Evolutionary conservation across 2,113 vertebrate species (phyloP).

Genomic region (Accipiter cooperii): DNA sequence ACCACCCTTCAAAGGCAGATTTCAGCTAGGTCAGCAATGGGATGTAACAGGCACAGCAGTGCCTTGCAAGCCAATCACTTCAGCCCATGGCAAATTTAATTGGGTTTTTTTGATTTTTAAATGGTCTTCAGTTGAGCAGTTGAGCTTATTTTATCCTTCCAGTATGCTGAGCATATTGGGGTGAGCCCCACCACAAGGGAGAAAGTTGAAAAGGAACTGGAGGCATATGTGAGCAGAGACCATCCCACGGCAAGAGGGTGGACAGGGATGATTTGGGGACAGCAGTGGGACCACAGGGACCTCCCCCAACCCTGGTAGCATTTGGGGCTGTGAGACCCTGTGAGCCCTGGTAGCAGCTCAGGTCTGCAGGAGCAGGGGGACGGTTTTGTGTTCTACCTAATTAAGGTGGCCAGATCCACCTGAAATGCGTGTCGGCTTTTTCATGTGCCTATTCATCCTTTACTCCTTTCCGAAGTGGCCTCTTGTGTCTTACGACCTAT

Average conservation of each 20-base stretch:
- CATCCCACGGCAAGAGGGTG: background rate
- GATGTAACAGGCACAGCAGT: fast-evolving
- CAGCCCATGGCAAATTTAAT: background rate
- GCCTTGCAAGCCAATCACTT: background rate
- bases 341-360: background rate
- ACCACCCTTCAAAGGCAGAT: background rate
- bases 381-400: conserved; percentile 40
- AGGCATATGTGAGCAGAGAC: background rate
- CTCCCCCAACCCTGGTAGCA: background rate
- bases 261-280: background rate
- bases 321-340: background rate
- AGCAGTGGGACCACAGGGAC: background rate
- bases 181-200: background rate
- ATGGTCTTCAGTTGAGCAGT: background rate
- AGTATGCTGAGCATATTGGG: fast-evolving
- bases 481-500: conserved; percentile 27
- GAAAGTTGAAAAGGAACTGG: background rate
- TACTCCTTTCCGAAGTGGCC: background rate
- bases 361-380: background rate
- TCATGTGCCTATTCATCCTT: conserved; percentile 5
- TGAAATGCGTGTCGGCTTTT: background rate
- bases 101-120: background rate
- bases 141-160: background rate
- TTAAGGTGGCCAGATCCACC: background rate
- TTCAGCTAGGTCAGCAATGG: background rate